phyloP scores from a whole-genome alignment of 1,140 invertebrate genomes.

The Zaprionus ornatus region DNA sequence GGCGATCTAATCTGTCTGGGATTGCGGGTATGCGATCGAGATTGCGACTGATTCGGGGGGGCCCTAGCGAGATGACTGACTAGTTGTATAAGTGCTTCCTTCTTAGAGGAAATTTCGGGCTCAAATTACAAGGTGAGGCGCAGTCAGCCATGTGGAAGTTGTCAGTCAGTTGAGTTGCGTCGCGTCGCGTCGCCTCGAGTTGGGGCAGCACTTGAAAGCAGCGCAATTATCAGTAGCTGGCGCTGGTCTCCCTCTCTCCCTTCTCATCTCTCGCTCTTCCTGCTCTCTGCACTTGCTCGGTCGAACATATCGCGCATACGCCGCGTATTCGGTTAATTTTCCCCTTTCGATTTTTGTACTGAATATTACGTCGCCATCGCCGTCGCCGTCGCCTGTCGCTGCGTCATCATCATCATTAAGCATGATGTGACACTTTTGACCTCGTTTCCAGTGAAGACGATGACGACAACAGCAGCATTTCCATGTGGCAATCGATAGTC shows the following conservation, averaged over 20 bases:
- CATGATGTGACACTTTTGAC: constrained; percentile 83
- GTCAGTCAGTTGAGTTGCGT: constrained; percentile 55
- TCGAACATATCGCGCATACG: constrained; percentile 65
- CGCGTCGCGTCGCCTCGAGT: constrained; percentile 37
- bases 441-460: constrained; percentile 56
- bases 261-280: neutral
- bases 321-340: constrained; percentile 73
- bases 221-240: constrained; percentile 75
- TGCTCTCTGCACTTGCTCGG: neutral
- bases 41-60: constrained; percentile 3
- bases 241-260: neutral
- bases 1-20: constrained; percentile 14
- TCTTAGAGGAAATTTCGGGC: constrained; percentile 72
- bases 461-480: constrained; percentile 3
- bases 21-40: neutral
- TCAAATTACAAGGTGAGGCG: constrained; percentile 83
- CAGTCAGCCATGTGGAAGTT: constrained; percentile 69
- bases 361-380: constrained; percentile 30
- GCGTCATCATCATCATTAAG: constrained; percentile 79
- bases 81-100: constrained; percentile 83
- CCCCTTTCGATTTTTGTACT: constrained; percentile 56
- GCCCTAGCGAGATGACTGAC: constrained; percentile 61
- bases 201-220: constrained; percentile 71
- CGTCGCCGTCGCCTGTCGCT: constrained; percentile 31
- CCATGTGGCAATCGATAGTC: constrained; percentile 2